phyloP scores from a whole-genome alignment of 2,113 vertebrate genomes.

The Galbula dea region DNA sequence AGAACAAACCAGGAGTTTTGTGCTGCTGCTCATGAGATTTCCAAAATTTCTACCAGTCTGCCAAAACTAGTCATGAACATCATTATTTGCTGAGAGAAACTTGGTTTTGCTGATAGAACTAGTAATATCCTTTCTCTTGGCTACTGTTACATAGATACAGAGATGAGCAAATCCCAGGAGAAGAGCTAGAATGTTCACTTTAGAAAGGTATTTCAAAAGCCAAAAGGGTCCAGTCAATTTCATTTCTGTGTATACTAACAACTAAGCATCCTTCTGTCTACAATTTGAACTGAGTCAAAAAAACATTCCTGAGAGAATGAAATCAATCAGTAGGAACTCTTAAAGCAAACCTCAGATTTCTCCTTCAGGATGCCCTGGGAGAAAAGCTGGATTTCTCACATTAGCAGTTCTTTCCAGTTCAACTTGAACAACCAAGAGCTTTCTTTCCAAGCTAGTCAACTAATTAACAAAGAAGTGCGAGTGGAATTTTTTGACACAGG shows the following conservation, averaged over 20 bases:
- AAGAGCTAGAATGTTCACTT: not conserved
- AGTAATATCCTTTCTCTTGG: not conserved
- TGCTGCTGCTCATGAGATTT: not conserved
- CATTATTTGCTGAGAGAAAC: not conserved
- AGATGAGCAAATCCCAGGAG: not conserved
- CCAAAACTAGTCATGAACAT: not conserved
- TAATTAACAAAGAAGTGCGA: not conserved
- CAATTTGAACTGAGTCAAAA: not conserved
- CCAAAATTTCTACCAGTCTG: not conserved
- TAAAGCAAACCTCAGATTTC: not conserved
- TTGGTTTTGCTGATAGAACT: not conserved
- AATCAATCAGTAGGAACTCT: not conserved
- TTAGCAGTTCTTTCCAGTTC: not conserved
- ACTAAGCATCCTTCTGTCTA: not conserved
- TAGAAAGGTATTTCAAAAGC: not conserved
- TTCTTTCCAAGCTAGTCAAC: not conserved
- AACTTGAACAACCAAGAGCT: not conserved
- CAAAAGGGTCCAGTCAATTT: not conserved
- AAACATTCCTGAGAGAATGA: not conserved
- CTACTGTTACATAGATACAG: not conserved
- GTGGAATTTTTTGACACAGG: conserved; percentile 22
- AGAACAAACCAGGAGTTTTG: not conserved
- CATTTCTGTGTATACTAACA: not conserved
- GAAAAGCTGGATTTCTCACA: not conserved
- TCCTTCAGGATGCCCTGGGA: not conserved